These are phyloP conservation scores for Anthoptus insignis DNA, from an alignment of 2,888 invertebrate species.

Conservation along the genomic window DNA sequence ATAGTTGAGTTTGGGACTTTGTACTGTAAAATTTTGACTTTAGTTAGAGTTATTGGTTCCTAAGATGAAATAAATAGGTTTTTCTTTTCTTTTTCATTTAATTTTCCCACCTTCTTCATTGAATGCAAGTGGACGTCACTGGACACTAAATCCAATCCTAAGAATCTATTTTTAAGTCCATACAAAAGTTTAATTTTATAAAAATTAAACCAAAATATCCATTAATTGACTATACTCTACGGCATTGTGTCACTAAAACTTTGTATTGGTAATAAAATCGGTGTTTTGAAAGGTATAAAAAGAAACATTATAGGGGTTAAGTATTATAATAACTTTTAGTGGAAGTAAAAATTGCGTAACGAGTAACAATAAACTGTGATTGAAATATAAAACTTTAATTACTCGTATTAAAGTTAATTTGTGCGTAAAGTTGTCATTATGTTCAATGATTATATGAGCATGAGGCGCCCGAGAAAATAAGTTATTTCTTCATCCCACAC, in stretches of 20 bases:
- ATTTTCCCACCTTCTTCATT: too few species aligned
- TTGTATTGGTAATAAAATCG: constrained; percentile 1
- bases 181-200: too few species aligned
- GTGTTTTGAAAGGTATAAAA: constrained; percentile 17
- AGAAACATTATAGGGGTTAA: background rate
- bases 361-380: constrained; percentile 12
- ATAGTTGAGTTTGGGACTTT: too few species aligned
- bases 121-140: too few species aligned
- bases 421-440: constrained; percentile 9
- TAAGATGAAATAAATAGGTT: too few species aligned
- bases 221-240: background rate
- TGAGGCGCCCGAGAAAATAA: constrained; percentile 2
- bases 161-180: too few species aligned
- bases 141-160: too few species aligned
- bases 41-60: too few species aligned
- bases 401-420: constrained; percentile 16
- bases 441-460: constrained; percentile 11
- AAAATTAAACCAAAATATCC: background rate
- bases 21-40: too few species aligned
- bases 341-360: constrained; percentile 17
- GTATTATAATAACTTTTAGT: constrained; percentile 18
- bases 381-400: constrained; percentile 26
- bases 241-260: background rate
- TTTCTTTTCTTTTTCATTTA: too few species aligned
- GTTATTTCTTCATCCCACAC: constrained; percentile 6